Conservation (phyloP, 1,140 invertebrate species). For the Sarcophaga peregrina region DNA sequence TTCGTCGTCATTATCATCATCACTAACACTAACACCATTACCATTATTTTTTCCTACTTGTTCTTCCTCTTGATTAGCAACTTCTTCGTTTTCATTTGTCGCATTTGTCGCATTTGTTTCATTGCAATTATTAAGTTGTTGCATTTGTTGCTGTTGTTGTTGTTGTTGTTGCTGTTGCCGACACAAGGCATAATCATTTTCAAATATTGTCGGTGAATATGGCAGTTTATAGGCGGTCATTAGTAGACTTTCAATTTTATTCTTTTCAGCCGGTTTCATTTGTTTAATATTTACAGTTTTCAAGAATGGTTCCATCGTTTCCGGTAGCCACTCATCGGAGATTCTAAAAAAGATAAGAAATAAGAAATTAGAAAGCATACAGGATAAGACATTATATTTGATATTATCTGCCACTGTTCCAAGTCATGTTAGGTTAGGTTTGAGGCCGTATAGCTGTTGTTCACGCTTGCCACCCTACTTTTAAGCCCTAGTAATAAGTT, state of each 20-base stretch:
- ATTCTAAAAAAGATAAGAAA: conserved; percentile 48
- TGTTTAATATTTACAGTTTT: conserved; percentile 64
- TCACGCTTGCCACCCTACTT: too few species aligned
- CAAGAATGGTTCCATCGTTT: conserved; percentile 54
- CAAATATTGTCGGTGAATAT: conserved; percentile 61
- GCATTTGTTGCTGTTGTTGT: conserved; percentile 44
- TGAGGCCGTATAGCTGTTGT: too few species aligned
- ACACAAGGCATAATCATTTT: conserved; percentile 56
- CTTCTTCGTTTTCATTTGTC: neutral
- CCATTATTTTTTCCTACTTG: neutral
- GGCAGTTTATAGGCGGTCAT: conserved; percentile 59
- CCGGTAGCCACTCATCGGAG: conserved; percentile 63
- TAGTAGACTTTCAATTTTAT: conserved; percentile 58
- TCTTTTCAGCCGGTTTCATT: conserved; percentile 61
- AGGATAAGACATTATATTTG: conserved; percentile 37
- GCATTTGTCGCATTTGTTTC: neutral
- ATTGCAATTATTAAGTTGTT: conserved; percentile 48
- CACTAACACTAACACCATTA: conserved; percentile 43
- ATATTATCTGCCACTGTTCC: neutral
- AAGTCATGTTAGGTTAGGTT: neutral
- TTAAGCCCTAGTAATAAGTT: too few species aligned
- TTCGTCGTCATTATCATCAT: conserved; percentile 50
- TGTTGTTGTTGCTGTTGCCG: conserved; percentile 45
- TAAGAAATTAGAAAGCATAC: neutral
- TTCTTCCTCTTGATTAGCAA: neutral